Percentiles rank a stretch among this genome's conserved stretches.
Evolutionary conservation across 1,140 invertebrate species (phyloP).

Genomic region (Rhagoletis zephyria): DNA sequence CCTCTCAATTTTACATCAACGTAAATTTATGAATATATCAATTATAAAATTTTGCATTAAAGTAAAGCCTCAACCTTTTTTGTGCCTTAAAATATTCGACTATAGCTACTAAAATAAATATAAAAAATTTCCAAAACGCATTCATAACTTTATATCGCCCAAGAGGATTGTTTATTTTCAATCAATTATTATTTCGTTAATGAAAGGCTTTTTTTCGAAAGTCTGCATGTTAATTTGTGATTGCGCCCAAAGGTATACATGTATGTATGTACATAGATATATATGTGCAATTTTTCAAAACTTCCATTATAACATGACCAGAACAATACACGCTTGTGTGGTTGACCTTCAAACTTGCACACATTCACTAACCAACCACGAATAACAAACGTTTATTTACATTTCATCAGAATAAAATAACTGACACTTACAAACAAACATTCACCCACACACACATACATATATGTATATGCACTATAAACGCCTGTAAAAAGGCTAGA

Average conservation of each 20-base stretch:
- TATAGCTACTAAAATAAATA: too few species aligned
- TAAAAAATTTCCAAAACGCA: too few species aligned
- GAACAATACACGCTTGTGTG: background rate
- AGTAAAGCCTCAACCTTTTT: too few species aligned
- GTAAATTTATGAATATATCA: too few species aligned
- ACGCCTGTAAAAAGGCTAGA: background rate
- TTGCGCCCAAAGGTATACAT: conserved; percentile 9
- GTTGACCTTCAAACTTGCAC: background rate
- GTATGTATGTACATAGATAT: too few species aligned
- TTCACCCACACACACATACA: too few species aligned
- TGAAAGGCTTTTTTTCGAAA: background rate
- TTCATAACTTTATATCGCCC: too few species aligned
- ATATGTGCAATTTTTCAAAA: background rate
- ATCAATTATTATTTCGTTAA: background rate
- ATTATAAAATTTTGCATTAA: too few species aligned
- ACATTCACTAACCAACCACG: background rate
- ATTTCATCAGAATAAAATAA: background rate
- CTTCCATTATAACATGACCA: background rate
- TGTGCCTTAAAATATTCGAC: too few species aligned
- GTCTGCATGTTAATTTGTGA: conserved; percentile 1
- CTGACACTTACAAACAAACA: too few species aligned
- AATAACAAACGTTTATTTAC: background rate
- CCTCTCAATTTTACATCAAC: too few species aligned
- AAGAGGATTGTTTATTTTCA: background rate
- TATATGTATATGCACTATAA: background rate